Evolutionary conservation across 2,113 vertebrate genomes (phyloP).

Genomic region (Gopherus flavomarginatus): DNA sequence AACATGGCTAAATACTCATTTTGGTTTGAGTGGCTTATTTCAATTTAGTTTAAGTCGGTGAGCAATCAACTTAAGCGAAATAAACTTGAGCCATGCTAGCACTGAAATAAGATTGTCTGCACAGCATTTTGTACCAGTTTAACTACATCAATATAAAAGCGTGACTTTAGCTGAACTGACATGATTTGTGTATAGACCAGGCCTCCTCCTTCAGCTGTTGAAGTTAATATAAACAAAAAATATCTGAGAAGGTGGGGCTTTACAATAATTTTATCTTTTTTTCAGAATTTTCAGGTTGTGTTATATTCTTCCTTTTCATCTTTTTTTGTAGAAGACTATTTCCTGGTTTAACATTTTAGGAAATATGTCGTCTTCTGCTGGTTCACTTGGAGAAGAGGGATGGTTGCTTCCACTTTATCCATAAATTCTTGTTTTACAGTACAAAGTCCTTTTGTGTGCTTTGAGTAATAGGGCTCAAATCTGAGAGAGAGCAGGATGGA

Average conservation of each 20-base stretch:
- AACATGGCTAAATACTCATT: neutral
- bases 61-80: neutral
- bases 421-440: constrained; percentile 17
- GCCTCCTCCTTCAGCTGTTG: neutral
- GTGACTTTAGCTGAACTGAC: neutral
- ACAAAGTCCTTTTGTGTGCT: neutral
- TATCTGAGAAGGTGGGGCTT: neutral
- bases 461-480: neutral
- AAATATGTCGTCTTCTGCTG: constrained; percentile 14
- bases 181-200: neutral
- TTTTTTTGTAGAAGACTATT: constrained; percentile 17
- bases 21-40: neutral
- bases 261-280: neutral
- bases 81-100: neutral
- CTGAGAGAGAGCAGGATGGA: neutral
- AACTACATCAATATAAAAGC: neutral
- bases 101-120: neutral
- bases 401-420: neutral
- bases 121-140: neutral
- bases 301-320: constrained; percentile 19
- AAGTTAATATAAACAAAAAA: neutral
- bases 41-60: neutral
- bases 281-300: neutral
- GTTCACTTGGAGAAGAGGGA: constrained; percentile 5
- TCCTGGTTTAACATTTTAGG: constrained; percentile 14